Evolutionary conservation across 2,888 invertebrate species (phyloP).

Genomic region (Diabrotica balteata): DNA sequence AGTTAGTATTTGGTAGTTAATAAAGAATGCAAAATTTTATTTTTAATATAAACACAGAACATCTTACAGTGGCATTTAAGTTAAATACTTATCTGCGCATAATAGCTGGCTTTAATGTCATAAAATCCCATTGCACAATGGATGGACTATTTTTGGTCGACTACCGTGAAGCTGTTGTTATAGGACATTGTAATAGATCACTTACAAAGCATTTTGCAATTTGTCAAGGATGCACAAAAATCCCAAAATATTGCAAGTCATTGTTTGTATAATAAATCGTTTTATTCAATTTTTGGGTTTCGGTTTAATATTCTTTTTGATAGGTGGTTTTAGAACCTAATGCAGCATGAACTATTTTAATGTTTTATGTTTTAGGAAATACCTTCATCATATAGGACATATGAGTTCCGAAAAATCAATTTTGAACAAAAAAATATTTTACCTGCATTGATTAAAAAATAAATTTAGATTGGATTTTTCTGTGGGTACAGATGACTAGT

Average conservation of each 20-base stretch:
- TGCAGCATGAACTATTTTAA: slow-evolving; percentile 37
- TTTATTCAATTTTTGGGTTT: slow-evolving; percentile 32
- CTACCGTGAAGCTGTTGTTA: slow-evolving; percentile 14
- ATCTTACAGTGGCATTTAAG: too few relatives aligned
- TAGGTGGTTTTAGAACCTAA: slow-evolving; percentile 35
- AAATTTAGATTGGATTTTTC: slow-evolving; percentile 11
- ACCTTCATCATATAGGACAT: slow-evolving; percentile 12
- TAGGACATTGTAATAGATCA: slow-evolving; percentile 19
- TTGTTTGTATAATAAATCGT: slow-evolving; percentile 37
- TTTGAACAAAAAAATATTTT: slow-evolving; percentile 16
- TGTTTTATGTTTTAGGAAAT: slow-evolving; percentile 32
- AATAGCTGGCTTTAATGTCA: too few relatives aligned
- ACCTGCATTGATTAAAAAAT: slow-evolving; percentile 28
- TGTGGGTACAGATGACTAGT: not conserved
- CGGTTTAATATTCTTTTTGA: slow-evolving; percentile 32
- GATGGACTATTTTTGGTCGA: too few relatives aligned
- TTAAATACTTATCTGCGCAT: too few relatives aligned
- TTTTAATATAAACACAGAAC: too few relatives aligned
- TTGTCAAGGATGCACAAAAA: slow-evolving; percentile 24
- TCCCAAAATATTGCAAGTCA: slow-evolving; percentile 32
- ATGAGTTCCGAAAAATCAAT: slow-evolving; percentile 22
- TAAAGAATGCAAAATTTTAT: too few relatives aligned
- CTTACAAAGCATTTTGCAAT: slow-evolving; percentile 34
- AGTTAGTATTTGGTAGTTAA: too few relatives aligned
- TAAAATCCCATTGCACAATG: too few relatives aligned